Percentiles rank a stretch among this genome's conserved stretches.
These are phyloP conservation scores for Aporophyla nigra DNA, from an alignment of 2,888 invertebrate genomes.

Conservation along the genomic window DNA sequence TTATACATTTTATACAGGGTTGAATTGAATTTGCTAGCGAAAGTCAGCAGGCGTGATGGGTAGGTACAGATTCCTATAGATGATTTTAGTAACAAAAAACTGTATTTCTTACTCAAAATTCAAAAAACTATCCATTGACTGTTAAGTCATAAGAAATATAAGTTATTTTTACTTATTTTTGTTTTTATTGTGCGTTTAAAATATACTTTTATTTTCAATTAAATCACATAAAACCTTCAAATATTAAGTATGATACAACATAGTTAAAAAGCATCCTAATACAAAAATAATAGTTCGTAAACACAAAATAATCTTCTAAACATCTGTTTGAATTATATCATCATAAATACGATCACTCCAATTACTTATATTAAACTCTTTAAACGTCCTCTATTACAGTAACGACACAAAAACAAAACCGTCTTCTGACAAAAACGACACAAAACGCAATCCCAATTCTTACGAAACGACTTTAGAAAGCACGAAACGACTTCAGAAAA, in stretches of 20 bases:
- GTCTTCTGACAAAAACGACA: slow-evolving; percentile 61
- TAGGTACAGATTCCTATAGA: no score
- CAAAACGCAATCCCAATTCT: slow-evolving; percentile 60
- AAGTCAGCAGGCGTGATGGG: no score
- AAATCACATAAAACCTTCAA: background rate
- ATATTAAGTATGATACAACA: background rate
- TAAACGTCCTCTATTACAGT: slow-evolving; percentile 64
- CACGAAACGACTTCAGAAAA: slow-evolving; percentile 76
- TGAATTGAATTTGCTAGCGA: no score
- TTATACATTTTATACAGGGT: background rate
- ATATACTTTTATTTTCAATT: no score
- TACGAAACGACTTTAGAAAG: slow-evolving; percentile 64
- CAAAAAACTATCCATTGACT: no score
- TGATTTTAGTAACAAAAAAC: no score
- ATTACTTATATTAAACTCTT: slow-evolving; percentile 56
- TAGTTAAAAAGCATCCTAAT: slow-evolving; percentile 37
- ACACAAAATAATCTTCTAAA: slow-evolving; percentile 42
- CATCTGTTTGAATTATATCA: slow-evolving; percentile 63
- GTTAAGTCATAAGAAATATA: no score
- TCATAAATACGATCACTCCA: slow-evolving; percentile 42
- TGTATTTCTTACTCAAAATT: no score
- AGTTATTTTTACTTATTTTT: no score
- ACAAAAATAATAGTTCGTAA: slow-evolving; percentile 55
- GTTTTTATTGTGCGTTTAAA: no score
- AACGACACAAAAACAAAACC: slow-evolving; percentile 69